Evolutionary conservation across 2,888 invertebrate species (phyloP).

Genomic region (Argyra leucocephala): DNA sequence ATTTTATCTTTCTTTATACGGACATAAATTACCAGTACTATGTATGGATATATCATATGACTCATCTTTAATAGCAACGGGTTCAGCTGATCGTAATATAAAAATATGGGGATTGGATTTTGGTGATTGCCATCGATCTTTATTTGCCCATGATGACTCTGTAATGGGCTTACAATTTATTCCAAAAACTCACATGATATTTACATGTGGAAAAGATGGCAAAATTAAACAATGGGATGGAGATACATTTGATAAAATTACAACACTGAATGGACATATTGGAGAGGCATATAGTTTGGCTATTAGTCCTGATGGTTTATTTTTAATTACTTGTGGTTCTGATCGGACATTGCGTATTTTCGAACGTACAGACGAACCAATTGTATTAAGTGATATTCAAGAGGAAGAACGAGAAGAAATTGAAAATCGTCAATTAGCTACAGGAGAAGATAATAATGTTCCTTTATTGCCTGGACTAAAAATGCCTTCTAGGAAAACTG

Average conservation of each 20-base stretch:
- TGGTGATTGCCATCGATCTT: constrained; percentile 92
- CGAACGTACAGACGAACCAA: constrained; percentile 75
- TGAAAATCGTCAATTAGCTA: constrained; percentile 56
- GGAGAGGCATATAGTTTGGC: constrained; percentile 67
- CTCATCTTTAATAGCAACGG: constrained; percentile 77
- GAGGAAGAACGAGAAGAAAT: constrained; percentile 76
- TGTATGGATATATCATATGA: constrained; percentile 90
- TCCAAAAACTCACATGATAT: constrained; percentile 84
- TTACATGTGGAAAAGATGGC: constrained; percentile 88
- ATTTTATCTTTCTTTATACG: constrained; percentile 90
- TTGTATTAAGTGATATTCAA: constrained; percentile 85
- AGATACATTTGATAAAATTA: constrained; percentile 80
- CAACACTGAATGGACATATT: constrained; percentile 77
- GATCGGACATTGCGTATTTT: constrained; percentile 81
- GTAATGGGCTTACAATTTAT: constrained; percentile 83
- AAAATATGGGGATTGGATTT: constrained; percentile 99
- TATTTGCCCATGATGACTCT: constrained; percentile 94
- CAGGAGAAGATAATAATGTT: constrained; percentile 60
- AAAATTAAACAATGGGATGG: constrained; percentile 96
- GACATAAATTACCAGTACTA: constrained; percentile 88
- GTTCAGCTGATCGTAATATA: constrained; percentile 89
- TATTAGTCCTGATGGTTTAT: constrained; percentile 73
- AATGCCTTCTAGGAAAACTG: constrained; percentile 70
- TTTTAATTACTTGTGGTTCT: constrained; percentile 69
- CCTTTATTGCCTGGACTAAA: constrained; percentile 65